These are phyloP conservation scores for Micronycteris hirsuta DNA, from an alignment of 2,113 vertebrate species.

Conservation along the genomic window DNA sequence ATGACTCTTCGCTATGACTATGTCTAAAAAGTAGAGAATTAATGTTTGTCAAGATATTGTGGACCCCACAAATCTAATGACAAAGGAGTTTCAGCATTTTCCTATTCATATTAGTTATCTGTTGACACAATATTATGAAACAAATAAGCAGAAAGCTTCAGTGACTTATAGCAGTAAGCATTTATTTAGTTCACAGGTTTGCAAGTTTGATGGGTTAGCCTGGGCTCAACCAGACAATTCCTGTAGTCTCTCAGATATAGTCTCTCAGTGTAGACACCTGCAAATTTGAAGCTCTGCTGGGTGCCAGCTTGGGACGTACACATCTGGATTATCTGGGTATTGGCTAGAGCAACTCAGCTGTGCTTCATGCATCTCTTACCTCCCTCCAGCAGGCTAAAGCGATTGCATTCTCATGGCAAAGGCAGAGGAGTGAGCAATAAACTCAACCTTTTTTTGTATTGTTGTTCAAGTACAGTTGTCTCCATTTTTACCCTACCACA, in stretches of 20 bases:
- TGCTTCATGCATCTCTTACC: not conserved
- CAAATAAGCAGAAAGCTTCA: not conserved
- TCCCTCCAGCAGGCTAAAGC: not conserved
- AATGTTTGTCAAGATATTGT: not conserved
- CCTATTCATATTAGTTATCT: not conserved
- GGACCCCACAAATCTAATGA: not conserved
- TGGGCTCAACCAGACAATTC: not conserved
- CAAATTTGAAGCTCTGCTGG: not conserved
- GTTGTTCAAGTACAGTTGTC: too few species aligned
- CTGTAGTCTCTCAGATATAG: not conserved
- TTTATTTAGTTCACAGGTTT: not conserved
- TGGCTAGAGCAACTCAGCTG: not conserved
- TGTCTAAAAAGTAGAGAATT: not conserved
- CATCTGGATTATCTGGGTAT: not conserved
- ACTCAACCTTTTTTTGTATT: not conserved
- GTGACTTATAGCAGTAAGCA: not conserved
- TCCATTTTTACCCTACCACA: too few species aligned
- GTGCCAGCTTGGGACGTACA: not conserved
- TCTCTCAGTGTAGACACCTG: not conserved
- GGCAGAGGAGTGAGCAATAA: not conserved
- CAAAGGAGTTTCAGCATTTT: not conserved
- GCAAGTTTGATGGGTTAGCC: not conserved
- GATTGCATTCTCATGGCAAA: not conserved
- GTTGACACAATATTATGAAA: not conserved
- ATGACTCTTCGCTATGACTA: not conserved